These are phyloP conservation scores for Andrena praecox DNA, from an alignment of 2,888 invertebrate species.

Conservation along the genomic window DNA sequence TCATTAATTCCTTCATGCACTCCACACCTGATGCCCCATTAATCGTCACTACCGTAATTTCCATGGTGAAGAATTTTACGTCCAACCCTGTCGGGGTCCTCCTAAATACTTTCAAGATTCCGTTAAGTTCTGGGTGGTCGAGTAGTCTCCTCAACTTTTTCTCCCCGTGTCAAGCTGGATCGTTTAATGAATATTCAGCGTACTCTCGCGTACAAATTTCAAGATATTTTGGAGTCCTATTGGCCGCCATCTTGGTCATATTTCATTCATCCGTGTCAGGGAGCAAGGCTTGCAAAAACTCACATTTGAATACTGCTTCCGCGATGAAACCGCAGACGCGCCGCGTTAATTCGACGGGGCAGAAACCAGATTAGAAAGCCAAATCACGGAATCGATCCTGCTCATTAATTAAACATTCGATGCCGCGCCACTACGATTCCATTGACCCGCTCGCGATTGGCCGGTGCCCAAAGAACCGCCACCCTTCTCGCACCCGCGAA, in stretches of 20 bases:
- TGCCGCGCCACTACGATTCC: conserved; percentile 57
- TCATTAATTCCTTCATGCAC: too few relatives aligned
- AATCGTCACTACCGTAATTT: too few relatives aligned
- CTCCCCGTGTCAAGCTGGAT: too few relatives aligned
- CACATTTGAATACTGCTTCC: background rate
- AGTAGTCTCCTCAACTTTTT: background rate
- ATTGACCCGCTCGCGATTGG: conserved; percentile 51
- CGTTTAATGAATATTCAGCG: too few relatives aligned
- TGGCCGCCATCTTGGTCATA: background rate
- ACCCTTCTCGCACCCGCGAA: background rate
- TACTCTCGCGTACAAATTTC: background rate
- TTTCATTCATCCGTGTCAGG: conserved; percentile 5
- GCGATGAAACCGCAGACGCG: background rate
- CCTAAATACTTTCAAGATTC: background rate
- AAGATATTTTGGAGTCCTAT: background rate
- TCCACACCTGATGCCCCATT: too few relatives aligned
- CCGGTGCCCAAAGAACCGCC: conserved; percentile 33
- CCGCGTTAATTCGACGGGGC: conserved; percentile 29
- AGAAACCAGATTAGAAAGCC: conserved; percentile 21
- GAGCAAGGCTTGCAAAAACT: background rate
- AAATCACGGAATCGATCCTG: conserved; percentile 32
- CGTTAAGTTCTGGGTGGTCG: background rate
- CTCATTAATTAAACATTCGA: conserved; percentile 68
- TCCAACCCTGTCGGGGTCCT: too few relatives aligned
- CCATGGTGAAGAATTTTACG: too few relatives aligned